phyloP scores from a whole-genome alignment of 2,888 invertebrate species.

The Macrosiphum euphorbiae region DNA sequence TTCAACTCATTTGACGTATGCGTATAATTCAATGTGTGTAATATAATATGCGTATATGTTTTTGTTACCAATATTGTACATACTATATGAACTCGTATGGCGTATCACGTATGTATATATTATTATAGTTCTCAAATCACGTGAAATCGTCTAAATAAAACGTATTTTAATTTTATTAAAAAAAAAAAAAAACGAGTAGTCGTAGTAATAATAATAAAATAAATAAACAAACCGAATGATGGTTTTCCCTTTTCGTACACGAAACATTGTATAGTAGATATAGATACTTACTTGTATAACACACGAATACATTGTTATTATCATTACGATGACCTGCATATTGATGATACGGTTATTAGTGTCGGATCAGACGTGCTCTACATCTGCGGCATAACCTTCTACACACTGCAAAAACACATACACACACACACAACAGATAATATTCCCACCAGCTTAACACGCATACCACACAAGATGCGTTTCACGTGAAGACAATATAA shows the following conservation, averaged over 20 bases:
- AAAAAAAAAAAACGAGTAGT: not conserved
- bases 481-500: not conserved
- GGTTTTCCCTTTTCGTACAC: conserved; percentile 48
- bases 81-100: not conserved
- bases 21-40: not conserved
- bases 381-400: conserved; percentile 30
- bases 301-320: not conserved
- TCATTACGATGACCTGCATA: conserved; percentile 43
- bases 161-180: not conserved
- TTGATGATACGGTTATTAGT: conserved; percentile 48
- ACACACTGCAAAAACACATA: not conserved
- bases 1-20: not conserved
- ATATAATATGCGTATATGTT: not conserved
- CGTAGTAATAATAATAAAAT: not conserved
- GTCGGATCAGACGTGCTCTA: conserved; percentile 62
- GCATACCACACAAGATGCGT: not conserved
- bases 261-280: not conserved
- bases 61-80: not conserved
- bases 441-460: not conserved
- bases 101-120: not conserved
- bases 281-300: not conserved
- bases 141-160: conserved; percentile 9
- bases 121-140: not conserved
- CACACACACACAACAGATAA: not conserved
- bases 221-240: not conserved